Percentiles rank a stretch among this genome's conserved stretches.
Evolutionary conservation across 2,888 invertebrate genomes (phyloP).

Genomic region (Drosophila rellima): DNA sequence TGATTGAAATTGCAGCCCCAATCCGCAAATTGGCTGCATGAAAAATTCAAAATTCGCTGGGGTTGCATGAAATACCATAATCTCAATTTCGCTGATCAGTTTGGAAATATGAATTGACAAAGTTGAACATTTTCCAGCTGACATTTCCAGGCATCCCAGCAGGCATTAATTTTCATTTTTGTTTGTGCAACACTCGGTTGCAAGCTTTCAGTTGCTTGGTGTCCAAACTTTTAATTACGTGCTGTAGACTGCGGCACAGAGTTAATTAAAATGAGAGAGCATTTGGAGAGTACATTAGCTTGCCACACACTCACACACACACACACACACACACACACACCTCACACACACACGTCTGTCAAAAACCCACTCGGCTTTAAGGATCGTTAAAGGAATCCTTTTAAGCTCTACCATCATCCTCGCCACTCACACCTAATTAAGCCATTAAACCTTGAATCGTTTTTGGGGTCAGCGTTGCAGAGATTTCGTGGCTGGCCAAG

Average conservation of each 20-base stretch:
- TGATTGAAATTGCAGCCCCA: slow-evolving; percentile 43
- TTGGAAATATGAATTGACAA: not conserved
- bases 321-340: not conserved
- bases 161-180: not conserved
- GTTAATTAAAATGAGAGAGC: slow-evolving; percentile 24
- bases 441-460: slow-evolving; percentile 21
- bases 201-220: slow-evolving; percentile 14
- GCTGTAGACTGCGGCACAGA: slow-evolving; percentile 14
- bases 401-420: slow-evolving; percentile 19
- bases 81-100: slow-evolving; percentile 7
- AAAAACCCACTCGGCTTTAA: not conserved
- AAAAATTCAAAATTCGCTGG: slow-evolving; percentile 8
- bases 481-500: slow-evolving; percentile 23
- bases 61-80: not conserved
- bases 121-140: slow-evolving; percentile 3
- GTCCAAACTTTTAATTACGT: slow-evolving; percentile 29
- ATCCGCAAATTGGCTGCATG: slow-evolving; percentile 36
- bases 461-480: slow-evolving; percentile 5
- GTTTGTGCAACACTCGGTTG: slow-evolving; percentile 19
- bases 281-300: slow-evolving; percentile 10
- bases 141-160: not conserved
- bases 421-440: slow-evolving; percentile 36
- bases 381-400: slow-evolving; percentile 23
- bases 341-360: not conserved
- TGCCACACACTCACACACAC: slow-evolving; percentile 13